Evolutionary conservation across 2,113 vertebrate genomes (phyloP).

Genomic region (Nematolebias whitei): DNA sequence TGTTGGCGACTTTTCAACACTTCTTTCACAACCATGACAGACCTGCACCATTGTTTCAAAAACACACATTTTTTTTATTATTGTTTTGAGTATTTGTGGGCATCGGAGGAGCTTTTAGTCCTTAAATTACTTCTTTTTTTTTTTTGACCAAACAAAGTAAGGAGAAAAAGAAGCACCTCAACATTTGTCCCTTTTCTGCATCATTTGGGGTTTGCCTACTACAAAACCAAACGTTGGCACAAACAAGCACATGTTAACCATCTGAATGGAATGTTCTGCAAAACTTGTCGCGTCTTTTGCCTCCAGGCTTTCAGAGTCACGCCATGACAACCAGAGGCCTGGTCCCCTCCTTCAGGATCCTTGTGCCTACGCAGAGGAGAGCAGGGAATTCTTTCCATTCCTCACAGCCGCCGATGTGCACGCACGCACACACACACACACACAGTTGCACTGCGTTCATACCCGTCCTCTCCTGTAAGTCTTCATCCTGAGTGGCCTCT

Average conservation of each 20-base stretch:
- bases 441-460: not conserved
- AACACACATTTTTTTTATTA: not conserved
- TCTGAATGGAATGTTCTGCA: constrained; percentile 57
- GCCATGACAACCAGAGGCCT: constrained; percentile 16
- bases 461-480: not conserved
- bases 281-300: constrained; percentile 25
- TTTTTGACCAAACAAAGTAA: too few species aligned
- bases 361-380: constrained; percentile 29
- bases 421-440: not conserved
- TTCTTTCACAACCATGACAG: not conserved
- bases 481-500: not conserved
- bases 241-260: not conserved
- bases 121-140: too few species aligned
- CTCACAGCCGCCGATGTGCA: constrained; percentile 39
- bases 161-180: too few species aligned
- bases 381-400: constrained; percentile 69
- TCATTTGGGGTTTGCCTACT: not conserved
- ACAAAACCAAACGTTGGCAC: constrained; percentile 3
- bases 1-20: constrained; percentile 54
- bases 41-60: constrained; percentile 1
- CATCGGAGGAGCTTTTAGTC: too few species aligned
- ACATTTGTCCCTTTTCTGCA: too few species aligned
- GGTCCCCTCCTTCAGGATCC: constrained; percentile 26
- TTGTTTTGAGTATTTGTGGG: not conserved
- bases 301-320: constrained; percentile 24